phyloP scores from a whole-genome alignment of 2,797 vertebrate species.

The Galago senegalensis region DNA sequence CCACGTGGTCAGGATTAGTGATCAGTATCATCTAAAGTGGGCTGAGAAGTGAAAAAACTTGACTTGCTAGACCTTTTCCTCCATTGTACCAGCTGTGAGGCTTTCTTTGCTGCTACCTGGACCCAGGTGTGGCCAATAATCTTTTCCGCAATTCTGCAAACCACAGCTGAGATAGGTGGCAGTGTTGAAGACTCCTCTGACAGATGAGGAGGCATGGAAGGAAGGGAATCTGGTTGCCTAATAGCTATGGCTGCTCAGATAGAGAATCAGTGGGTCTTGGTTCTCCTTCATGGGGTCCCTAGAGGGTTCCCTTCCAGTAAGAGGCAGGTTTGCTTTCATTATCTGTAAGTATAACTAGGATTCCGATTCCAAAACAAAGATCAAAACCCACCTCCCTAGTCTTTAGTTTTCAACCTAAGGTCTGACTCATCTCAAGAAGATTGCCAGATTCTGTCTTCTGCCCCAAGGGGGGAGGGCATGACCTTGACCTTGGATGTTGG shows the following conservation, averaged over 20 bases:
- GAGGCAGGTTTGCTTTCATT: background rate
- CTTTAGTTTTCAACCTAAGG: background rate
- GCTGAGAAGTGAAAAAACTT: background rate
- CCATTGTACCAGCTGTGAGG: fast-evolving
- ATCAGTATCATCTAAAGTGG: background rate
- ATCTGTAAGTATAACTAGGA: background rate
- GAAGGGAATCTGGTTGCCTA: background rate
- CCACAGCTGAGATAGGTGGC: background rate
- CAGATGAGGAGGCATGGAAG: background rate
- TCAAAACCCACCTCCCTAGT: background rate
- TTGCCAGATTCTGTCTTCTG: background rate
- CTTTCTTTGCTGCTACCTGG: background rate
- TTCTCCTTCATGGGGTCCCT: background rate
- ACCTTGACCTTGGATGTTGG: fast-evolving
- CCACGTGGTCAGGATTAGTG: background rate
- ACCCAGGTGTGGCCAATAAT: background rate
- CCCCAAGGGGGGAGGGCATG: background rate
- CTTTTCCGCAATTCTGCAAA: background rate
- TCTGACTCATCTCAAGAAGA: background rate
- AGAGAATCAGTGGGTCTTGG: background rate
- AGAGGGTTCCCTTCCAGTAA: background rate
- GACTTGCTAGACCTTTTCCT: background rate
- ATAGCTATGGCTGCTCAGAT: background rate
- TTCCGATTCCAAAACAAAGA: background rate
- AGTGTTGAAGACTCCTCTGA: background rate